Evolutionary conservation across 2,888 invertebrate genomes (phyloP), one percentile per base, ranked within the genome.

Genomic region (Tetragnatha montana): DNA sequence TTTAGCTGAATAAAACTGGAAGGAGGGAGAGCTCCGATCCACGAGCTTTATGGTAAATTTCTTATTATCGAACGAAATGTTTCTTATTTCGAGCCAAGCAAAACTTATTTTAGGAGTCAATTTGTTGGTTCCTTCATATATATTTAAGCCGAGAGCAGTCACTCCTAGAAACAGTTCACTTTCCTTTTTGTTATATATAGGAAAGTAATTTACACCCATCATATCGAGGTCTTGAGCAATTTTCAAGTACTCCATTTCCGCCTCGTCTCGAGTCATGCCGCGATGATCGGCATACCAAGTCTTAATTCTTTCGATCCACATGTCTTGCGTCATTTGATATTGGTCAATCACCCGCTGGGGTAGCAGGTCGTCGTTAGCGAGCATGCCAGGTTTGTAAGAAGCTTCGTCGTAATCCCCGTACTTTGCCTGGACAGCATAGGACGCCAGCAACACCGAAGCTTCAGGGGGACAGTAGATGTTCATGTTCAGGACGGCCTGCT

Each of bases 301-400:
- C 93, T 98, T 97, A 92, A 99, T 99, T 91, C 98, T 95, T 93
- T 99, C 99, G 93, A 98, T 98, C 99, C 99, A 99, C 99, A 99
- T 99, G 93, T 98, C 97, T 0, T 98, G 96, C 8, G 99, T 99
- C 99, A 99, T 99, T 94, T 99, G 98, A 94, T 99, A 99, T 93
- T 99, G 99, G 94, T 98, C 98, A 81, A 99, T 98, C 8, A 99
- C 99, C 78, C 98, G 94, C 93, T 98, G 98, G 0, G 99, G 99
- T 90, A 99, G 94, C 22, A 99, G 94, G 93, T 98, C 97, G 93
- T 98, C 98, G 92, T 96, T 96, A 0, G 98, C 97, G 85, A 99
- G 94, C 96, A 97, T 97, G 68, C 93, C 98, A 0, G 98, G 97
- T 93, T 97, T 97, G 94, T 97, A 98, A 12, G 96, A 97, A 80